Evolutionary conservation across 2,888 invertebrate genomes (phyloP), one percentile per base, ranked within the genome.

Genomic region (Amaurobius ferox): DNA sequence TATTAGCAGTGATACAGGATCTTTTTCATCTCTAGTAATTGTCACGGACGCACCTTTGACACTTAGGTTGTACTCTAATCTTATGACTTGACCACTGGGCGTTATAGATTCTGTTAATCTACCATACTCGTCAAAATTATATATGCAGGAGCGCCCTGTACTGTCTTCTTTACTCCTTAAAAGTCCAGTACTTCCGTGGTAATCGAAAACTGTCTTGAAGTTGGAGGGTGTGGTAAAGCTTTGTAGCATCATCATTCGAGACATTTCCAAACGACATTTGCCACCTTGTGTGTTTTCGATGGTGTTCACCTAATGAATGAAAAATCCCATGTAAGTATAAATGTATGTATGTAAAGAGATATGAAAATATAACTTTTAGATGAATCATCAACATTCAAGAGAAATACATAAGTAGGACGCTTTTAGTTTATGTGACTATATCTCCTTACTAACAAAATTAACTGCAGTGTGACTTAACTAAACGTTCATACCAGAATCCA

Each of bases 101-200:
- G 97, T 93, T 88, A 96, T 95, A 76, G 97, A 95, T 89, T 95
- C 95, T 0, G 94, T 95, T 2, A 97, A 95, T 62, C 98, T 94
- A 0, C 98, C 98, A 88, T 96, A 94, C 91, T 95, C 94, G 90
- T 98, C 97, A 90, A 97, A 98, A 90, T 96, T 95, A 92, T 98
- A 98, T 89, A 97, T 95, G 89, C 95, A 96, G 0, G 97, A 90
- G 66, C 90, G 89, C 2, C 89, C 90, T 6, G 91, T 90, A 62
- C 91, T 90, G 76, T 91, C 90, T 83, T 91, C 91, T 13, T 88
- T 88, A 62, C 91, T 88, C n/a, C 88, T 89, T 83, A 92, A 89
- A 7, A 92, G 90, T 23, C 91, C 92, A 0, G 91, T 90, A 79
- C 90, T 90, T 72, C 90, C 90, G 77, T 90, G 89, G 89, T 92